phyloP scores from a whole-genome alignment of 2,797 vertebrate genomes.

The Fistularia tabacaria region DNA sequence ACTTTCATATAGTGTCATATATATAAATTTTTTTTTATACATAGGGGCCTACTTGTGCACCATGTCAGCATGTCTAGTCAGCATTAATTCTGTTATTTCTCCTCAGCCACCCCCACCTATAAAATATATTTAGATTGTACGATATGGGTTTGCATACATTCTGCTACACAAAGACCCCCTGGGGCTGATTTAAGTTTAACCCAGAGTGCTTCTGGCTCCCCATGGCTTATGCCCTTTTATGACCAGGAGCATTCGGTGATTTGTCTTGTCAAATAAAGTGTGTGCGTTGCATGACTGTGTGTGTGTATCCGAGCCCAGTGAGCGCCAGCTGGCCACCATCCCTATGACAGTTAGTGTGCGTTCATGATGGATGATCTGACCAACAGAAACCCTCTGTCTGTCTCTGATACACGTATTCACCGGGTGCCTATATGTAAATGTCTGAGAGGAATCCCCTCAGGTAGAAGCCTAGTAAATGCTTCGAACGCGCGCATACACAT shows the following conservation, averaged over 20 bases:
- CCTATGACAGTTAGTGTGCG: slow-evolving; percentile 63
- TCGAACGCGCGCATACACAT: not conserved
- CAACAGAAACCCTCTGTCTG: slow-evolving; percentile 38
- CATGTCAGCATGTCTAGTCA: slow-evolving; percentile 38
- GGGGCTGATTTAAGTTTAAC: slow-evolving; percentile 65
- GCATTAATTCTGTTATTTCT: slow-evolving; percentile 41
- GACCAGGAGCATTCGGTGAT: slow-evolving; percentile 55
- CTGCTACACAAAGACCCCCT: slow-evolving; percentile 33
- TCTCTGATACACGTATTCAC: slow-evolving; percentile 18
- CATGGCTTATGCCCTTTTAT: slow-evolving; percentile 29
- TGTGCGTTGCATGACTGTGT: slow-evolving; percentile 27
- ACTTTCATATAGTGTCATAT: not conserved
- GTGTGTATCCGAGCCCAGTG: slow-evolving; percentile 26
- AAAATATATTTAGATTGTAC: slow-evolving; percentile 2
- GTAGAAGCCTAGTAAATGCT: slow-evolving; percentile 27
- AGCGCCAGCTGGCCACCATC: slow-evolving; percentile 66
- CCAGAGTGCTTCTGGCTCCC: slow-evolving; percentile 47
- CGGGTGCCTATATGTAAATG: slow-evolving; percentile 45
- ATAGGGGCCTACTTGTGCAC: slow-evolving; percentile 2
- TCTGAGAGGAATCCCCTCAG: slow-evolving; percentile 31
- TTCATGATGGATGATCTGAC: slow-evolving; percentile 67
- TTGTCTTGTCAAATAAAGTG: slow-evolving; percentile 60
- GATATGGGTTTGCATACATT: slow-evolving; percentile 47
- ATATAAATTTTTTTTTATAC: too few species aligned
- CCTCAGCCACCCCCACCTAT: slow-evolving; percentile 22